Percentiles rank a stretch among this genome's conserved stretches.
Conservation (phyloP, 2,888 invertebrate genomes). For the Drosophila merina region DNA sequence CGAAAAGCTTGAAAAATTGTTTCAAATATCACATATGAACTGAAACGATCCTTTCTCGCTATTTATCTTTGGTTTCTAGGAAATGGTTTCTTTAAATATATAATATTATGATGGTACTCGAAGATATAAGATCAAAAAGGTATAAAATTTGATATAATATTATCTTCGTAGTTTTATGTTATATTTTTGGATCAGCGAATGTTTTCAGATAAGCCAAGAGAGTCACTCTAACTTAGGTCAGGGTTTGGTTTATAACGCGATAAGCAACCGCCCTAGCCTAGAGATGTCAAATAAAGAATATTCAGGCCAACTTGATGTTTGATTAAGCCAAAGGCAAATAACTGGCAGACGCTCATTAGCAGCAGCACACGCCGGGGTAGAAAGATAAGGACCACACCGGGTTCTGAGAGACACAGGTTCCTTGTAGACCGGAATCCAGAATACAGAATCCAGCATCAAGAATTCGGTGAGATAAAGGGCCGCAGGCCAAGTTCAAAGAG, state of each 20-base stretch:
- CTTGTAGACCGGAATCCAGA: neutral
- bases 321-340: constrained; percentile 54
- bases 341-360: constrained; percentile 37
- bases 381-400: constrained; percentile 61
- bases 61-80: too few relatives aligned
- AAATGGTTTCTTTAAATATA: too few relatives aligned
- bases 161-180: too few relatives aligned
- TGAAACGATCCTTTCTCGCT: too few relatives aligned
- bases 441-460: neutral
- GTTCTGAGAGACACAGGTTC: constrained; percentile 1
- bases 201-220: neutral
- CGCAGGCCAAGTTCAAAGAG: constrained; percentile 66
- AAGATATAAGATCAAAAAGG: too few relatives aligned
- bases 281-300: constrained; percentile 25
- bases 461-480: constrained; percentile 38
- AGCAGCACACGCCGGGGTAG: constrained; percentile 46
- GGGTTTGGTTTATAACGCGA: constrained; percentile 30
- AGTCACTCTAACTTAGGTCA: constrained; percentile 32
- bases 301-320: constrained; percentile 52
- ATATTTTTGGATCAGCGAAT: too few relatives aligned
- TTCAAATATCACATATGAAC: too few relatives aligned
- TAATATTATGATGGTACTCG: too few relatives aligned
- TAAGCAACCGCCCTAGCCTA: constrained; percentile 11
- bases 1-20: too few relatives aligned
- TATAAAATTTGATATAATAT: too few relatives aligned